Evolutionary conservation across 2,113 vertebrate genomes (phyloP), one percentile per base, ranked within the genome.

Genomic region (Ceratotherium simum): DNA sequence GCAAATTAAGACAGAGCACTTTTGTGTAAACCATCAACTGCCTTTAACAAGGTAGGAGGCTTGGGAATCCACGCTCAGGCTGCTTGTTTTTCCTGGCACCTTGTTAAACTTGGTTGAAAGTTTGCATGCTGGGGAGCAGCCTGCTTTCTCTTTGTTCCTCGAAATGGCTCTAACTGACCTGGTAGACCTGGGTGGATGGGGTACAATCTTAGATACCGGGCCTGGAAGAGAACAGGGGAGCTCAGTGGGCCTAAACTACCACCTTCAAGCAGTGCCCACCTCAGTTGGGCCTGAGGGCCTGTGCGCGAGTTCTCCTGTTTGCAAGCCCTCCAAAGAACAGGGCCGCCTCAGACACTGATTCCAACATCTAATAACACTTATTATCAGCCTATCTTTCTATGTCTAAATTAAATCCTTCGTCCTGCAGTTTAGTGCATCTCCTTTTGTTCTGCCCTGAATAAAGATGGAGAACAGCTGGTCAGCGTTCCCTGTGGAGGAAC

Each of bases 51-150:
- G 98, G 97, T 96, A 82, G 85, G 96, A 92, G 97, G 84, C 97
- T 97, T 98, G 97, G 97, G 97, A 98, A 94, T 95, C 97, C 27
- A 23, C 25, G 91, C 84, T 86, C 84, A 92, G 94, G 62, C 95
- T 96, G 97, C 94, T 97, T 97, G 97, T 87, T 98, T 98, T 98
- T 97, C 94, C 98, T 97, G 94, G 97, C 98, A 98, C 98, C 98
- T 98, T 98, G 97, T 98, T 98, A 98, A 98, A 97, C 87, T 54
- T 89, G 94, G 94, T 90, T 98, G 95, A 96, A 97, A 95, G 95
- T 96, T 75, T 85, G 94, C 96, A 89, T 73, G 94, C 97, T 91
- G 94, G 65, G 92, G 67, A 95, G 88, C 73, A 92, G 87, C 85
- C 72, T 46, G 5, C 81, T 70, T 97, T 91, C 88, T 85, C 97